Conservation (phyloP, 2,113 vertebrate genomes). For the Panurus biarmicus region DNA sequence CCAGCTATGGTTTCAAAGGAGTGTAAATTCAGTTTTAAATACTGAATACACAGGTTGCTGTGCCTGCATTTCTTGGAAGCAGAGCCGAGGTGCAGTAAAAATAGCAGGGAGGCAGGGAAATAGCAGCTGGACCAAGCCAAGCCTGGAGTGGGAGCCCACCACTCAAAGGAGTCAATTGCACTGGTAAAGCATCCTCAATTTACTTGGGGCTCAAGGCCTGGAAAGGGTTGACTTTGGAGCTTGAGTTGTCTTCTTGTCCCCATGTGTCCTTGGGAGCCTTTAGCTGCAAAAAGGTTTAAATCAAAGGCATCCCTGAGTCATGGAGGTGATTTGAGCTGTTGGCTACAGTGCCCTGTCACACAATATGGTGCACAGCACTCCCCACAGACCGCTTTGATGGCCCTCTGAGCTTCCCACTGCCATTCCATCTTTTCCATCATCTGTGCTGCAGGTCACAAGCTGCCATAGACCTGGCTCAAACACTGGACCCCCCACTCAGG, state of each 20-base stretch:
- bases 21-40: neutral
- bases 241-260: neutral
- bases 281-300: neutral
- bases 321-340: rapidly evolving
- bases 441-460: neutral
- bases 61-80: neutral
- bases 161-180: neutral
- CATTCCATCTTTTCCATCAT: neutral
- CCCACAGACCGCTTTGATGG: neutral
- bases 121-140: neutral
- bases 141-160: neutral
- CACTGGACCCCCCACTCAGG: rapidly evolving
- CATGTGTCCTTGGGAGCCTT: neutral
- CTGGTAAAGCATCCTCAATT: neutral
- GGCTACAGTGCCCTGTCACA: neutral
- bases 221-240: neutral
- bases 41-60: neutral
- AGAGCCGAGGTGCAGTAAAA: neutral
- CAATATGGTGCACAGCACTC: neutral
- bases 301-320: neutral
- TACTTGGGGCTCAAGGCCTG: neutral
- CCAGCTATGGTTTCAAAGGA: neutral
- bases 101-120: neutral
- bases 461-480: neutral
- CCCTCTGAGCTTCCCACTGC: neutral